phyloP scores from a whole-genome alignment of 2,888 invertebrate species.

The Caenorhabditis sulstoni region DNA sequence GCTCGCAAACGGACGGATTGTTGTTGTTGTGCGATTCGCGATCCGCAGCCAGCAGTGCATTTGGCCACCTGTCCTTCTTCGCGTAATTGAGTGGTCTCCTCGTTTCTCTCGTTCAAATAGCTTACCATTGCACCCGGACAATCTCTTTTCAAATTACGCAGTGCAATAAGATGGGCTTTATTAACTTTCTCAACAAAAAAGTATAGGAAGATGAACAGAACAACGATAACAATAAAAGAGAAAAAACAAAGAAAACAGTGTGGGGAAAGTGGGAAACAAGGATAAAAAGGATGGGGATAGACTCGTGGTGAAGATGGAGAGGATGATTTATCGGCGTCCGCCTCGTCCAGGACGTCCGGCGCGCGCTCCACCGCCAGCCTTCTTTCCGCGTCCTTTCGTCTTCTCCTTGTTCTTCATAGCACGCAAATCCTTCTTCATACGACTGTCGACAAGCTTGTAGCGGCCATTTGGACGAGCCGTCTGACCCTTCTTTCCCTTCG shows the following conservation, averaged over 20 bases:
- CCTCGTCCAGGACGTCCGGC: constrained; percentile 22
- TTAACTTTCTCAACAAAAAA: constrained; percentile 29
- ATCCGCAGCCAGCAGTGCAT: constrained; percentile 12
- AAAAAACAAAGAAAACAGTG: constrained; percentile 18
- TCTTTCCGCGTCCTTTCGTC: constrained; percentile 68
- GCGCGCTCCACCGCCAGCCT: constrained; percentile 8
- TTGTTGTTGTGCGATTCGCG: constrained; percentile 6
- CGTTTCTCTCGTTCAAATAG: constrained; percentile 18
- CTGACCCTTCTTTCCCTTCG: constrained; percentile 84
- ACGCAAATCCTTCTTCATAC: constrained; percentile 70
- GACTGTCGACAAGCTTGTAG: constrained; percentile 74
- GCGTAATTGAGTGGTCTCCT: constrained; percentile 1
- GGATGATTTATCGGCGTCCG: constrained; percentile 16
- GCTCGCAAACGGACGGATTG: not conserved
- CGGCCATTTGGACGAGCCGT: constrained; percentile 72
- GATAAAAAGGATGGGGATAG: not conserved
- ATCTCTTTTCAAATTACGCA: not conserved
- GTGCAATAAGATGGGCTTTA: not conserved
- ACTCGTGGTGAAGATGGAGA: not conserved
- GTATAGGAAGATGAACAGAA: constrained; percentile 4
- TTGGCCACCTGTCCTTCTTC: constrained; percentile 10
- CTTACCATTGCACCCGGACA: constrained; percentile 10
- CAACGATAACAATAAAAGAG: constrained; percentile 9
- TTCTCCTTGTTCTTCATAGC: constrained; percentile 66
- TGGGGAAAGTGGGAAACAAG: not conserved